Evolutionary conservation across 2,113 vertebrate species (phyloP).

Genomic region (Pluvianellus socialis): DNA sequence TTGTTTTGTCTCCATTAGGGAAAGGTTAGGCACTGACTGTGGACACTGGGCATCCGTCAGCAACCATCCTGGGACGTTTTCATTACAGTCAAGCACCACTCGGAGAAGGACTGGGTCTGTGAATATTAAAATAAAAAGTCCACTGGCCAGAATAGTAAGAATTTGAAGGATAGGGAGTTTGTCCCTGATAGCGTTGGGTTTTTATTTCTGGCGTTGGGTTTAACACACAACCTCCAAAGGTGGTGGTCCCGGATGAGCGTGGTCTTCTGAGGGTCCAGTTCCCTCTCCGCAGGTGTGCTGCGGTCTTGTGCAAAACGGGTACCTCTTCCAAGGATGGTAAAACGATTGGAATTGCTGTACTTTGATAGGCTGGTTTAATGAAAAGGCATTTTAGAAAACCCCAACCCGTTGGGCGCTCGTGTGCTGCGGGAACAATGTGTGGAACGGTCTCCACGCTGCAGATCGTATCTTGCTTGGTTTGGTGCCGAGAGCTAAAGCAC

Average conservation of each 20-base stretch:
- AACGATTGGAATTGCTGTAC: rapidly evolving
- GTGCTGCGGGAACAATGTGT: not conserved
- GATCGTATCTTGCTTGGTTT: not conserved
- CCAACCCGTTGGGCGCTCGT: no score
- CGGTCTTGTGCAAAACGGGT: no score
- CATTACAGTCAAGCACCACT: not conserved
- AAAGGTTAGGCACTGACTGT: not conserved
- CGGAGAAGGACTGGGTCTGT: not conserved
- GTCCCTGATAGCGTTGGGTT: not conserved
- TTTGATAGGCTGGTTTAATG: not conserved
- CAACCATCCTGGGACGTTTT: not conserved
- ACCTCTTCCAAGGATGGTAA: not conserved
- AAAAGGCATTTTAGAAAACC: not conserved
- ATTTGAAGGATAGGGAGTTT: not conserved
- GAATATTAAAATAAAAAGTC: not conserved
- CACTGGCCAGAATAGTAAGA: not conserved
- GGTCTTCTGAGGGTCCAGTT: not conserved
- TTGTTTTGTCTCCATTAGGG: slow-evolving; percentile 34
- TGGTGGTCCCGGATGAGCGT: not conserved
- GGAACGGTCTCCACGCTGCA: rapidly evolving
- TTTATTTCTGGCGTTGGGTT: not conserved
- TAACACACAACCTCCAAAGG: no score
- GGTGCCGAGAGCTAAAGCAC: not conserved
- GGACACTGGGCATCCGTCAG: slow-evolving; percentile 18
- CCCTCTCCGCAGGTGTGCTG: not conserved